Percentiles rank a stretch among this genome's conserved stretches.
Conservation (phyloP, 2,888 invertebrate species). For the Orchestes rusci region DNA sequence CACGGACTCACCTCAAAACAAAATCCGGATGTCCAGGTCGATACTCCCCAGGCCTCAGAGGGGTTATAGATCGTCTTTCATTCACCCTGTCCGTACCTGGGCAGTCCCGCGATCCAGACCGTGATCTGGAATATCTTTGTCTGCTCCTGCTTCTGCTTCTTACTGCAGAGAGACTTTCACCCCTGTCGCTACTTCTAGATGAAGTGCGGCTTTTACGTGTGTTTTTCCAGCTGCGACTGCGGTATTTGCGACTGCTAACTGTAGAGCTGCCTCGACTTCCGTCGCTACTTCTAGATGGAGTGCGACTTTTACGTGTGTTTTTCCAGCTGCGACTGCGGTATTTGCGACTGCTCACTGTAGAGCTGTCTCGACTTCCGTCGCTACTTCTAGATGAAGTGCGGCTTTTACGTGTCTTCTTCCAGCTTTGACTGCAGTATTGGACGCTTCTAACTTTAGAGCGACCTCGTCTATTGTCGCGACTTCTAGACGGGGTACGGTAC, state of each 20-base stretch:
- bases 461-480: too few relatives aligned
- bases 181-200: slow-evolving; percentile 3
- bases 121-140: slow-evolving; percentile 3
- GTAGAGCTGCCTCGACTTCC: too few relatives aligned
- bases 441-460: too few relatives aligned
- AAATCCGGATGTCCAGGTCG: slow-evolving; percentile 26
- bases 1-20: too few relatives aligned
- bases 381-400: too few relatives aligned
- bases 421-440: too few relatives aligned
- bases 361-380: too few relatives aligned
- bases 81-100: too few relatives aligned
- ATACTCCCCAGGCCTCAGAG: slow-evolving; percentile 26
- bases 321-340: slow-evolving; percentile 11
- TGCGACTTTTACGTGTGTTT: slow-evolving; percentile 4
- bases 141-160: slow-evolving; percentile 2
- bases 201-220: slow-evolving; percentile 7
- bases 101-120: not conserved
- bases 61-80: slow-evolving; percentile 17
- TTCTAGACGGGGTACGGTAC: too few relatives aligned
- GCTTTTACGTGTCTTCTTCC: too few relatives aligned
- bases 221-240: slow-evolving; percentile 1
- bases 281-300: slow-evolving; percentile 2
- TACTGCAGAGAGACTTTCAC: slow-evolving; percentile 2
- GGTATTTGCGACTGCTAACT: slow-evolving; percentile 3
- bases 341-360: too few relatives aligned